Evolutionary conservation across 1,140 invertebrate species (phyloP), one percentile per base, ranked within the genome.

Genomic region (Dendrolimus punctatus): DNA sequence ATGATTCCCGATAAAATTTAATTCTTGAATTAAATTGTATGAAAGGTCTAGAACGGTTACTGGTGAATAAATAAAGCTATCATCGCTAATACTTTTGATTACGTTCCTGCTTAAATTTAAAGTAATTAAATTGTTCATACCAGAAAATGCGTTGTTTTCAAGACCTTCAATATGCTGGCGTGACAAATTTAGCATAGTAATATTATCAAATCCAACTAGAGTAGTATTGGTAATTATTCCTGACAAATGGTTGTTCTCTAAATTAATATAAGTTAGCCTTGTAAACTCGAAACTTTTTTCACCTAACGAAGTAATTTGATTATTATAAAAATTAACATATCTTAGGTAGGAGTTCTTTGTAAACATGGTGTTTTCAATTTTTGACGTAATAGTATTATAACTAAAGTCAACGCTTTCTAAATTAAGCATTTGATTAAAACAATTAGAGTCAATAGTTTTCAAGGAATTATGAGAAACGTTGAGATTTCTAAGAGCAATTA

Each of bases 401-500:
- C 68, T 76, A 6, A 84, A 56, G 62, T 84, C 77, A 36, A 80
- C 37, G 5, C n/a, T 39, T 49, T 60, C 40, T 52, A 84, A 68
- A 54, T 68, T 62, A 39, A 68, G 57, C 8, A 67, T 68, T 55
- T 74, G 66, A 44, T 66, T 72, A 49, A 81, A 81, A 58, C 72
- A 76, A 55, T 76, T 74, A 0, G 64, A 68, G 46, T 84, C 78
- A 6, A 84, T 40, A 6, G 40, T 48, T 55, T 71, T 58, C 41
- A 84, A 68, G 5, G 8, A 54, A 65, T 82, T 84, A 49, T 76
- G 45, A 4, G 76, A 78, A 46, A 75, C 53, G 43, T 84, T 84
- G 5, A 80, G 47, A 47, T 45, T 40, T 45, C 60, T 49, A 10
- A 84, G 55, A n/a, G 64, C 50, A 36, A 46, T 58, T 6, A 78